Conservation (phyloP, 2,113 vertebrate genomes). For the Onychorhynchus coronatus region DNA sequence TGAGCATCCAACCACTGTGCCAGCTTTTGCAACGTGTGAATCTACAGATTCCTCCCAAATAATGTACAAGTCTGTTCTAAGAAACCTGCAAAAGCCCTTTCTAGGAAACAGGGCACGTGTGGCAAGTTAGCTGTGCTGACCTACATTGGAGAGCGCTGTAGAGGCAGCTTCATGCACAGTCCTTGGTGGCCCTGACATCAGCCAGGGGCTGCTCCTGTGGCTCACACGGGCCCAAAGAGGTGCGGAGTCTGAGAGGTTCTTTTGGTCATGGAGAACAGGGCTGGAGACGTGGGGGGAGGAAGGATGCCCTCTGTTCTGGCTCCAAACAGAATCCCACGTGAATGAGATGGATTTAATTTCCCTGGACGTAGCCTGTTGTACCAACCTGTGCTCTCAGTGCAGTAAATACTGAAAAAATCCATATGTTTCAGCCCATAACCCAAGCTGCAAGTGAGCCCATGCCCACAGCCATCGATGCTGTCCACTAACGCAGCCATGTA, state of each 20-base stretch:
- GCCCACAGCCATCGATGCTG: not conserved
- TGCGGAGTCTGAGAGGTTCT: not conserved
- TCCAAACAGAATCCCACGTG: not conserved
- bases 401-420: not conserved
- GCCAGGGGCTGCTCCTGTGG: not conserved
- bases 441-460: not conserved
- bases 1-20: not conserved
- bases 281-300: rapidly evolving
- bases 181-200: not conserved
- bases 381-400: not conserved
- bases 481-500: rapidly evolving
- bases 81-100: not conserved
- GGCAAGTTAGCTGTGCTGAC: not conserved
- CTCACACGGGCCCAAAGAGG: not conserved
- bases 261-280: not conserved
- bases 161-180: not conserved
- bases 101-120: not conserved
- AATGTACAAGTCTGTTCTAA: not conserved
- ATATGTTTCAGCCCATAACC: not conserved
- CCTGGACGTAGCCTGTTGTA: rapidly evolving
- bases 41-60: not conserved
- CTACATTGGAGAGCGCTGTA: not conserved
- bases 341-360: not conserved
- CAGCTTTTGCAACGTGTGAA: not conserved
- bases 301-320: not conserved